These are phyloP conservation scores for Cydia amplana DNA, from an alignment of 1,140 invertebrate species.

Conservation along the genomic window DNA sequence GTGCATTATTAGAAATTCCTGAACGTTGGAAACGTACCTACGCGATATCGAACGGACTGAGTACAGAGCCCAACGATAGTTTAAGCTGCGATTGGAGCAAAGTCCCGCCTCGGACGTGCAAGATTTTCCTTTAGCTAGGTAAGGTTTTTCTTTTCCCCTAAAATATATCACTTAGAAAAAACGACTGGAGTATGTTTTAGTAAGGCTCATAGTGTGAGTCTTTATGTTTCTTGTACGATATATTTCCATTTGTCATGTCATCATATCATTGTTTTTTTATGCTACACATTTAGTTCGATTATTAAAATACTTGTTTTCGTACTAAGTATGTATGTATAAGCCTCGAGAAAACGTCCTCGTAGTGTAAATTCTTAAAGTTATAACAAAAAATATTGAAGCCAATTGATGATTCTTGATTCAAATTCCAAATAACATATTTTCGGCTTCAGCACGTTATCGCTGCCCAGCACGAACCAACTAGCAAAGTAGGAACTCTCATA, in stretches of 20 bases:
- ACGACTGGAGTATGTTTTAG: neutral
- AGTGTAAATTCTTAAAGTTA: too few species aligned
- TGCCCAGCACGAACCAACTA: slow-evolving; percentile 49
- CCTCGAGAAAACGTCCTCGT: too few species aligned
- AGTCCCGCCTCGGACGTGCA: slow-evolving; percentile 51
- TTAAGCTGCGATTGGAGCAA: slow-evolving; percentile 61
- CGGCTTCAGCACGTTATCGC: slow-evolving; percentile 25
- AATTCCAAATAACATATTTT: slow-evolving; percentile 19
- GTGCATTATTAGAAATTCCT: slow-evolving; percentile 75
- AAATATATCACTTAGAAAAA: slow-evolving; percentile 44
- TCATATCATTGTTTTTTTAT: too few species aligned
- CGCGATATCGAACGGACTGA: slow-evolving; percentile 60
- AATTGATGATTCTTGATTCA: neutral
- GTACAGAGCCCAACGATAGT: slow-evolving; percentile 46
- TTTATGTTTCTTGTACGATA: neutral
- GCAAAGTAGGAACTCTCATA: slow-evolving; percentile 63
- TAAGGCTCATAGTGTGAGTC: neutral
- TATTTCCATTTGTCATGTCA: too few species aligned
- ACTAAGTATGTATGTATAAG: too few species aligned
- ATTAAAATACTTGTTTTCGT: too few species aligned
- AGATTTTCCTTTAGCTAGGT: slow-evolving; percentile 49
- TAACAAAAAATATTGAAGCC: too few species aligned
- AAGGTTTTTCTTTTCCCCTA: slow-evolving; percentile 45
- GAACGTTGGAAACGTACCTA: slow-evolving; percentile 59
- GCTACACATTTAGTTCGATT: too few species aligned